Evolutionary conservation across 2,113 vertebrate species (phyloP), one percentile per base, ranked within the genome.

Genomic region (Peromyscus polionotus): DNA sequence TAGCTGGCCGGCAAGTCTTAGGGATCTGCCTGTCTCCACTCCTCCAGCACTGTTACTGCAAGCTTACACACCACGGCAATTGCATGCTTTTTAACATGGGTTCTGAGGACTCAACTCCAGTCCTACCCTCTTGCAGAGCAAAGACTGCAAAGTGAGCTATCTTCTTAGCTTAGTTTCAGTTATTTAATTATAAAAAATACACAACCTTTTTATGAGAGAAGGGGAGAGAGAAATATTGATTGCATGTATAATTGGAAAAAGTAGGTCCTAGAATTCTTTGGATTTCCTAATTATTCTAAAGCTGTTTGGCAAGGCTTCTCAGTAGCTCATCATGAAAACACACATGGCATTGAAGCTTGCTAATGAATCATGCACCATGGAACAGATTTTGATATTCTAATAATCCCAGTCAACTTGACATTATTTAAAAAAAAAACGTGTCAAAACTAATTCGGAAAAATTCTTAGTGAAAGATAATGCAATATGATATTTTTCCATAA

Each of bases 381-480:
- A 75, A 92, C 33, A 87, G 45, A 77, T 92, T 91, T 91, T 79
- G n/a, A 79, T 91, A 83, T 90, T 95, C 85, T 76, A 26, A 93
- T 91, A 31, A 77, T 73, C 31, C 89, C 12, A 84, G 7, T 91
- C 28, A 54, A 36, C 36, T 81, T 87, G 45, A 77, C 81, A 45
- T 48, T 57, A 54, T 17, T 42, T n/a, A n/a, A 81, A 72, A 51
- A 51, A 51, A 94, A 91, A 65, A 83, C 80, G 1, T 91, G 33
- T 76, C 89, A 80, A 95, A 94, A 26, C 48, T 20, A 91, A 91
- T 86, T 86, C 59, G 13, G 0, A 42, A 83, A 72, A 89, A 61
- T 54, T 93, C 22, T 67, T 93, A 91, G 26, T 90, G 22, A 95
- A 54, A 80, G 3, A 36, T 42, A 72, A 72, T 11, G 61, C 75